A percentile compares a stretch with the other conserved stretches of the same genome.
Conservation (phyloP, 2,888 invertebrate genomes). For the Anaspis maculata region DNA sequence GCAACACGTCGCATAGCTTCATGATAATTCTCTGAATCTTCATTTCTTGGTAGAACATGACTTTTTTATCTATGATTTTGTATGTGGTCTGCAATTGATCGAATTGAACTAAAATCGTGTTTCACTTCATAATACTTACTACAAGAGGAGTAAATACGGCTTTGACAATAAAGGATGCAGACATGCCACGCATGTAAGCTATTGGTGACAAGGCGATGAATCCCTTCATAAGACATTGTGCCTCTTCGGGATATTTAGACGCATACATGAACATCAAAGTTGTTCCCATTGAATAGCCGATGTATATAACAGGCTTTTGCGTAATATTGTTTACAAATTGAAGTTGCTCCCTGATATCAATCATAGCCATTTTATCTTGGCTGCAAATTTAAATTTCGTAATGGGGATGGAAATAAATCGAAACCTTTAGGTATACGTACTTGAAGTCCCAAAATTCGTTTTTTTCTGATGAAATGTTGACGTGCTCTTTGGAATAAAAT, state of each 20-base stretch:
- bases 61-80: no score
- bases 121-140: no score
- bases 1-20: no score
- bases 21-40: no score
- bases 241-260: slow-evolving; percentile 2
- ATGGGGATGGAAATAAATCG: no score
- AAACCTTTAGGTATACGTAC: no score
- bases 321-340: slow-evolving; percentile 1
- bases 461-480: slow-evolving; percentile 39
- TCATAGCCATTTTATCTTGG: not conserved
- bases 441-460: slow-evolving; percentile 58
- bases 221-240: slow-evolving; percentile 1
- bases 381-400: not conserved
- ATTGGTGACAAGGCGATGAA: slow-evolving; percentile 4
- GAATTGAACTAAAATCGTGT: no score
- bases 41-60: no score
- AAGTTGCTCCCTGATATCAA: not conserved
- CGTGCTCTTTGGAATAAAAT: slow-evolving; percentile 58
- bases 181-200: no score
- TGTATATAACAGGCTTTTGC: slow-evolving; percentile 3
- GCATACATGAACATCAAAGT: slow-evolving; percentile 5
- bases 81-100: no score
- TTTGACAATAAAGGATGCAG: no score
- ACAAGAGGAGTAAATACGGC: no score
- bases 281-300: slow-evolving; percentile 7